Evolutionary conservation across 2,797 vertebrate species (phyloP), one percentile per base, ranked within the genome.

Genomic region (Aldrovandia affinis): DNA sequence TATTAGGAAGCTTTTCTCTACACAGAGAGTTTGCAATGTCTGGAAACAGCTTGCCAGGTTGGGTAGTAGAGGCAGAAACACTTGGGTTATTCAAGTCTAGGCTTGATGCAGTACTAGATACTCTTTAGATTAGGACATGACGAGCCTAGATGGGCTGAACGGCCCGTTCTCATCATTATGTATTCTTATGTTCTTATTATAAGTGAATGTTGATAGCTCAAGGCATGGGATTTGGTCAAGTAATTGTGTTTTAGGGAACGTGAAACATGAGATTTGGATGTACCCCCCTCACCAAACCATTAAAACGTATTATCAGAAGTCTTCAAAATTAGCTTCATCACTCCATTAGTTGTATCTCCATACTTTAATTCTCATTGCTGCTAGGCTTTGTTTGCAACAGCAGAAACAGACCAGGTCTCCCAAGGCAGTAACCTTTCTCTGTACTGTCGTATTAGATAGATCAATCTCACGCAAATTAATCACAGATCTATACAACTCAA

Each of bases 401-500:
- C 15, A 47, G 73, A 47, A 77, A 77, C 39, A 47, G 22, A 44
- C 6, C 73, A 47, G 22, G 25, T 25, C 42, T n/a, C 70, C 36
- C 42, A 47, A 47, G 73, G 1, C n/a, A 25, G 12, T 47, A 12
- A 44, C 42, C n/a, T 42, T 39, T 0, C 36, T 47, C 42, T 47
- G 42, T 42, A 44, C 8, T 44, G 73, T 42, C 25, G 22, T 47
- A 47, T 33, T 20, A 28, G n/a, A 80, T 54, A 80, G 50, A 80
- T 80, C 47, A 33, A 33, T 80, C n/a, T 33, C 30, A 20, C n/a
- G 52, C 28, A 80, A 55, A 81, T 59, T n/a, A 59, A 80, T 78
- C 63, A 63, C 33, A 84, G 55, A 81, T 20, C 57, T 84, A 44
- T 42, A 33, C 22, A 83, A 25, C 47, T 47, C 14, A 30, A 83